A percentile compares a stretch with the other conserved stretches of the same genome.
Evolutionary conservation across 1,140 invertebrate genomes (phyloP).

Genomic region (Melitaea cinxia): DNA sequence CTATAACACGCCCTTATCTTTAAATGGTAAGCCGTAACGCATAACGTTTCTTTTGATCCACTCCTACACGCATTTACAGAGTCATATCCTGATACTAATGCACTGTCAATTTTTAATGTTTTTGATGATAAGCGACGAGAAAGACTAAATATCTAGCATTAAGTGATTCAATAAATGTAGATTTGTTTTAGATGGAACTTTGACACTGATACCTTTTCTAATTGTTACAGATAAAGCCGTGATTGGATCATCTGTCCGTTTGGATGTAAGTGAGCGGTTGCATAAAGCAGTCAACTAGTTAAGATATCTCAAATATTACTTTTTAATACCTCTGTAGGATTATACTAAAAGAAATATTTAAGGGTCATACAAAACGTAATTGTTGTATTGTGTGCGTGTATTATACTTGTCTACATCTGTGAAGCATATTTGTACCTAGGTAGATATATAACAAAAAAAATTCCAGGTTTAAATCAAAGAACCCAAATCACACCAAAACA

Average conservation of each 20-base stretch:
- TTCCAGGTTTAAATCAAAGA: neutral
- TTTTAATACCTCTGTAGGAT: no score
- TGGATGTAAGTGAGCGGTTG: neutral
- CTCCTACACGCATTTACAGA: slow-evolving; percentile 71
- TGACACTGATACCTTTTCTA: slow-evolving; percentile 50
- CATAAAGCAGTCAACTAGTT: no score
- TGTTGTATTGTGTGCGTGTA: no score
- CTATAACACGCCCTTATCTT: slow-evolving; percentile 72
- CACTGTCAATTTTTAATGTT: slow-evolving; percentile 79
- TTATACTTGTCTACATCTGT: no score
- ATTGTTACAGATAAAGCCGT: slow-evolving; percentile 45
- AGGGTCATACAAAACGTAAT: no score
- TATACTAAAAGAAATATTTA: no score
- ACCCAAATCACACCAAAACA: neutral
- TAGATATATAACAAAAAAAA: neutral
- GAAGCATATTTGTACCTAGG: no score
- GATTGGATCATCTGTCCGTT: slow-evolving; percentile 16
- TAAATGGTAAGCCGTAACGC: slow-evolving; percentile 66
- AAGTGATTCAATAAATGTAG: slow-evolving; percentile 39
- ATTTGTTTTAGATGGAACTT: slow-evolving; percentile 47
- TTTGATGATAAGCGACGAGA: slow-evolving; percentile 55
- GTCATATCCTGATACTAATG: slow-evolving; percentile 75
- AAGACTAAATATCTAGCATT: slow-evolving; percentile 47
- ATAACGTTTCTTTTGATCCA: slow-evolving; percentile 74
- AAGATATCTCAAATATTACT: no score